Evolutionary conservation across 2,888 invertebrate genomes (phyloP).

Genomic region (Scaptomyza parva): DNA sequence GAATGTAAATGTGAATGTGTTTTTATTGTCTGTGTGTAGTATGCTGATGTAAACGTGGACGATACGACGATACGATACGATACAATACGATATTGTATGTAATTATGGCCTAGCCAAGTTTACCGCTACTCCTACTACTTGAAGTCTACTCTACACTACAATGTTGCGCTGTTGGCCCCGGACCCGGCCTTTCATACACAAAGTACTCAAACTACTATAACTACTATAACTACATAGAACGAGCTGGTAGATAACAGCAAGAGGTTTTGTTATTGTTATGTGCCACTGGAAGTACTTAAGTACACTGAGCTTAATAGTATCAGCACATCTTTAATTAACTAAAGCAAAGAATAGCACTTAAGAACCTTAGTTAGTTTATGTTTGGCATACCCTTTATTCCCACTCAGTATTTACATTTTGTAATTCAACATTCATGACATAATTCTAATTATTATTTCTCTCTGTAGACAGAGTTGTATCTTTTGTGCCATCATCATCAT

Average conservation of each 20-base stretch:
- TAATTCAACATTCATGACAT: neutral
- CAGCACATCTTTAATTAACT: neutral
- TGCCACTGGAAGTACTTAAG: slow-evolving; percentile 20
- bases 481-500: slow-evolving; percentile 14
- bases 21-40: neutral
- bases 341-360: neutral
- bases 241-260: slow-evolving; percentile 29
- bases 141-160: too few relatives aligned
- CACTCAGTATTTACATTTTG: neutral
- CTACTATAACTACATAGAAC: neutral
- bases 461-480: slow-evolving; percentile 15
- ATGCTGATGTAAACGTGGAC: slow-evolving; percentile 28
- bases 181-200: slow-evolving; percentile 38
- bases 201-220: neutral
- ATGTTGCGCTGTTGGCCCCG: slow-evolving; percentile 6
- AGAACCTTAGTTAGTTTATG: neutral
- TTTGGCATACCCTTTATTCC: neutral
- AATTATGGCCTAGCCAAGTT: slow-evolving; percentile 47
- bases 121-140: slow-evolving; percentile 20
- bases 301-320: slow-evolving; percentile 35
- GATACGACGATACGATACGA: too few relatives aligned
- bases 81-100: too few relatives aligned
- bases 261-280: slow-evolving; percentile 49
- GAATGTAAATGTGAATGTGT: slow-evolving; percentile 10
- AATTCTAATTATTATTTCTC: neutral